Evolutionary conservation across 2,797 vertebrate genomes (phyloP).

Genomic region (Triplophysa yarkandensis): DNA sequence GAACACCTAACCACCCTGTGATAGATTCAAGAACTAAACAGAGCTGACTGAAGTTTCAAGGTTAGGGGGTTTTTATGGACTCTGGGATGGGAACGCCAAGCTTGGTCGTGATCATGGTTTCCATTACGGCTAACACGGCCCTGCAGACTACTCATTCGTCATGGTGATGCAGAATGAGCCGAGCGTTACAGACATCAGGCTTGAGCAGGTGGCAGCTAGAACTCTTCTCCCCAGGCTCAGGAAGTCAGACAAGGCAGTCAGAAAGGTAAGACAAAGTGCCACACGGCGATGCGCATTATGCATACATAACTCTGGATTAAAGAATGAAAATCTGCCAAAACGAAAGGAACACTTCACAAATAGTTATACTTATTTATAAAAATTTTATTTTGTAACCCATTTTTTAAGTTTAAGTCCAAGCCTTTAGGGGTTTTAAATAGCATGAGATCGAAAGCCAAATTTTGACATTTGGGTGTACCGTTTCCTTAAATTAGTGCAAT

Average conservation of each 20-base stretch:
- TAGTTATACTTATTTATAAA: too few species aligned
- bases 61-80: constrained; percentile 57
- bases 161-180: constrained; percentile 40
- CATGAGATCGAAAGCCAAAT: too few species aligned
- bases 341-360: background rate
- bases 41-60: constrained; percentile 58
- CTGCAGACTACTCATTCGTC: constrained; percentile 50
- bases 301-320: background rate
- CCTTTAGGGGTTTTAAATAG: too few species aligned
- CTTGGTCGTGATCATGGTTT: constrained; percentile 49
- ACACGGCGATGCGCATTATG: background rate
- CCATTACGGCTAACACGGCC: constrained; percentile 59
- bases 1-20: constrained; percentile 19
- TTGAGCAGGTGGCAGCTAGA: constrained; percentile 27
- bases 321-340: background rate
- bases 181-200: constrained; percentile 24
- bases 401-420: too few species aligned
- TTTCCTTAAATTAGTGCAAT: too few species aligned
- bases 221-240: background rate
- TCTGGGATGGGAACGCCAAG: constrained; percentile 39
- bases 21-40: constrained; percentile 55
- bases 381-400: too few species aligned
- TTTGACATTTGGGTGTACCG: too few species aligned
- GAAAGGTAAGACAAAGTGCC: constrained; percentile 9
- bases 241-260: constrained; percentile 6